A percentile compares a stretch with the other conserved stretches of the same genome.
phyloP scores from a whole-genome alignment of 2,888 invertebrate genomes.

The Anticlea derivata region DNA sequence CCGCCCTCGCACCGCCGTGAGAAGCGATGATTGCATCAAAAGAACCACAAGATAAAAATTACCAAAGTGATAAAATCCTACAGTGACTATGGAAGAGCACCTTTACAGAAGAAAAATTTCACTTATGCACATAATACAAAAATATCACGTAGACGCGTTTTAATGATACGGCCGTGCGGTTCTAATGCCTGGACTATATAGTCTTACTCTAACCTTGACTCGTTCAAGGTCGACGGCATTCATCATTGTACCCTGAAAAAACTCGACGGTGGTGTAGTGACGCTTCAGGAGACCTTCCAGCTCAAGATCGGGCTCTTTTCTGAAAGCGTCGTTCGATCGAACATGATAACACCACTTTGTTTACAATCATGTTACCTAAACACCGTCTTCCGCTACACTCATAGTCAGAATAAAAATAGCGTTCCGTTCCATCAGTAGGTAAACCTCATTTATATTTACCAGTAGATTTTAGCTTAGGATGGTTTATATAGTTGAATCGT shows the following conservation, averaged over 20 bases:
- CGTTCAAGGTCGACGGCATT: conserved; percentile 99
- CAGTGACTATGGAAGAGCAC: conserved; percentile 82
- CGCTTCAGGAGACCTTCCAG: conserved; percentile 99
- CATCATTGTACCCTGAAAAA: conserved; percentile 99
- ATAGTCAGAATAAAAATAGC: conserved; percentile 2
- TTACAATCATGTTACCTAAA: conserved; percentile 8
- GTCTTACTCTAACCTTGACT: conserved; percentile 95
- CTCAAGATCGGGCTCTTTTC: conserved; percentile 99
- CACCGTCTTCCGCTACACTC: conserved; percentile 13
- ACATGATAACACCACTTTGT: conserved; percentile 60
- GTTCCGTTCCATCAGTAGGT: conserved; percentile 3
- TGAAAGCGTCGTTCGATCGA: conserved; percentile 86
- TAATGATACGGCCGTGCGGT: conserved; percentile 83
- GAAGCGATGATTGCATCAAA: conserved; percentile 83
- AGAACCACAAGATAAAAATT: conserved; percentile 78
- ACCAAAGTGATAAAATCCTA: conserved; percentile 81
- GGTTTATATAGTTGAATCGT: background rate
- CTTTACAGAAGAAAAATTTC: conserved; percentile 76
- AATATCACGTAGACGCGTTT: conserved; percentile 76
- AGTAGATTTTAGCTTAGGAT: conserved; percentile 1
- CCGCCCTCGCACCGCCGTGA: conserved; percentile 68
- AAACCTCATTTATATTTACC: background rate
- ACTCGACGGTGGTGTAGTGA: conserved; percentile 99
- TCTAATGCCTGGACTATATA: conserved; percentile 80
- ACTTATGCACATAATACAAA: conserved; percentile 78